Evolutionary conservation across 2,113 vertebrate species (phyloP), one percentile per base, ranked within the genome.

Genomic region (Onychostruthus taczanowskii): DNA sequence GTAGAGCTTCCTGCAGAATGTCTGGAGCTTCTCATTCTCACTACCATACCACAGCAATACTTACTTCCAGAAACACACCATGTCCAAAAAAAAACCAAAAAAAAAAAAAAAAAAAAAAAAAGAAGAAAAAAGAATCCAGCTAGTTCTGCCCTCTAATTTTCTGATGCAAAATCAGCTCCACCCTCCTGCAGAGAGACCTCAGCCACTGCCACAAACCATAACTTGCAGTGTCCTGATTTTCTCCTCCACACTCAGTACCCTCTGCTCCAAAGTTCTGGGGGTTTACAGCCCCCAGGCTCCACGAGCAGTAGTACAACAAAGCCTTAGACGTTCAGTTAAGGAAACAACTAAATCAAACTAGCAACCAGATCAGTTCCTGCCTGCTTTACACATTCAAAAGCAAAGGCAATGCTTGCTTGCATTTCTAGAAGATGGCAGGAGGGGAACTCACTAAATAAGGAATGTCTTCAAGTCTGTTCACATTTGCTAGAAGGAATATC

Each of bases 281-380:
- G 74, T 79, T 49, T 41, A 53, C 20, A 77, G 46, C 18, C 49
- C 41, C 24, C 27, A 13, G 7, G 41, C 14, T 20, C 30, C 7
- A 7, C 9, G 6, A 0, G 1, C 47, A 39, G 3, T 10, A 13
- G 5, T 41, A 62, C 27, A 59, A 39, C 8, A 43, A 27, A 61
- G 47, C 20, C 39, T 2, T 3, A 74, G 13, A 47, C 26, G 58
- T 28, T 58, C 68, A 59, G 26, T 20, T 16, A n/a, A 72, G 44
- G 47, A 39, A 76, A 59, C 17, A 68, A 61, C 7, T 28, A 39
- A 72, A 63, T n/a, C 59, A 69, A 41, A 58, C 13, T 17, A 11
- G 44, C 11, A 66, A 55, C 7, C 27, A 83, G 81, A 86, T 13
- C 24, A 64, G 24, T 13, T 79, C 55, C 66, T 30, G 35, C 23